A percentile compares a stretch with the other conserved stretches of the same genome.
phyloP scores from a whole-genome alignment of 1,140 invertebrate genomes.

The Agrilus planipennis region DNA sequence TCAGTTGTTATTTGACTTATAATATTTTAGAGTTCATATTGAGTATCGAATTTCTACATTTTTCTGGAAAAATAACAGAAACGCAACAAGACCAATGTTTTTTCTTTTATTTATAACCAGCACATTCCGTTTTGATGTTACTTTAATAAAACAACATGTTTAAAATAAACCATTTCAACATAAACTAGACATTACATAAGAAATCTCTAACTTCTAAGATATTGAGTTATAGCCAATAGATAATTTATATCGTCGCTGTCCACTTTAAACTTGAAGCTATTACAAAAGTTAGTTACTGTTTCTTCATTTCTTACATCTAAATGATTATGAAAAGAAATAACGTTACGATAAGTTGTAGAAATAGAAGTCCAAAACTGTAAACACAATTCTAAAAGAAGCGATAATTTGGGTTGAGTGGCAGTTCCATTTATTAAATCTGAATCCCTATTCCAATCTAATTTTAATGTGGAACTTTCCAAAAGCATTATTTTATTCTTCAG shows the following conservation, averaged over 20 bases:
- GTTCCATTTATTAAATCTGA: conserved; percentile 17
- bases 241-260: conserved; percentile 11
- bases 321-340: conserved; percentile 15
- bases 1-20: too few relatives aligned
- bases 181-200: conserved; percentile 4
- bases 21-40: too few relatives aligned
- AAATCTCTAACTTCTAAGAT: conserved; percentile 21
- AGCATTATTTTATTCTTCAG: conserved; percentile 22
- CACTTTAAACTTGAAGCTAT: conserved; percentile 19
- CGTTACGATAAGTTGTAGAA: conserved; percentile 12
- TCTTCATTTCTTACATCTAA: conserved; percentile 20
- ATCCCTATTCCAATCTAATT: conserved; percentile 23
- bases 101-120: too few relatives aligned
- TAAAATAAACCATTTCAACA: too few relatives aligned
- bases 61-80: too few relatives aligned
- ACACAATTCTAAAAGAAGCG: conserved; percentile 17
- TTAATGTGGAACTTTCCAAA: conserved; percentile 21
- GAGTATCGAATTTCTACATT: too few relatives aligned
- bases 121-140: too few relatives aligned
- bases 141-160: too few relatives aligned
- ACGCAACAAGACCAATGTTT: too few relatives aligned
- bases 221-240: conserved; percentile 26
- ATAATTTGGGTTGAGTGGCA: conserved; percentile 21
- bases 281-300: conserved; percentile 15
- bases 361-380: conserved; percentile 24